These are phyloP conservation scores for Heliconius ethilla DNA, from an alignment of 2,888 invertebrate genomes.

Conservation along the genomic window DNA sequence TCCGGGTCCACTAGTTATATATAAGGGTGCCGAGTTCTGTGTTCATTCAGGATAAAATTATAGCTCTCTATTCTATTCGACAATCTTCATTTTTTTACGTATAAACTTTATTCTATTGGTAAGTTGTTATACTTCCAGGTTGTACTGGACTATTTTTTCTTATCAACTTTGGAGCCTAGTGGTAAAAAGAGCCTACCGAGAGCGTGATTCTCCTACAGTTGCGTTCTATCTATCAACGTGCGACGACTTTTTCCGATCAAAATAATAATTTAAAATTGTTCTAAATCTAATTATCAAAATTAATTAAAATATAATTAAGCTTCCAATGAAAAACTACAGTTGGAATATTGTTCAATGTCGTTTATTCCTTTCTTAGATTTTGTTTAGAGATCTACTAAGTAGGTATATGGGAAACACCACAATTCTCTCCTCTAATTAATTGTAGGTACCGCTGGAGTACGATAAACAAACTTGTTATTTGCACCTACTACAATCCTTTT, in stretches of 20 bases:
- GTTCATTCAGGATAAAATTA: no score
- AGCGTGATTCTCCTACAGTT: no score
- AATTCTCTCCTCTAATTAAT: neutral
- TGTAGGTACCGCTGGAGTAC: neutral
- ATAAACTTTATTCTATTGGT: no score
- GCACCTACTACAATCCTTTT: neutral
- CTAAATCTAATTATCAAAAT: neutral
- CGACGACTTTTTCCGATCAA: neutral
- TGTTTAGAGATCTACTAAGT: neutral
- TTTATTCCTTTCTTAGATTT: neutral
- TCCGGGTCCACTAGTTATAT: no score
- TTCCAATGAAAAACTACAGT: neutral
- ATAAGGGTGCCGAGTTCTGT: no score
- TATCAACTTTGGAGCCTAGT: no score
- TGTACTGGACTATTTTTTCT: no score
- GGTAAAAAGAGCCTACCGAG: no score
- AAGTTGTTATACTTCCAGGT: no score
- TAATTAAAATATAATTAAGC: neutral
- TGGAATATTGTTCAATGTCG: neutral
- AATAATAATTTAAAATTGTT: neutral
- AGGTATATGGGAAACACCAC: neutral
- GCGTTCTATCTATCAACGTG: no score
- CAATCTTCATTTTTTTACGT: no score
- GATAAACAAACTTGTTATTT: neutral
- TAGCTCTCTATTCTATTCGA: no score